Base-by-base conservation (phyloP, 2,797 vertebrate genomes). In the Cuniculus paca region DNA sequence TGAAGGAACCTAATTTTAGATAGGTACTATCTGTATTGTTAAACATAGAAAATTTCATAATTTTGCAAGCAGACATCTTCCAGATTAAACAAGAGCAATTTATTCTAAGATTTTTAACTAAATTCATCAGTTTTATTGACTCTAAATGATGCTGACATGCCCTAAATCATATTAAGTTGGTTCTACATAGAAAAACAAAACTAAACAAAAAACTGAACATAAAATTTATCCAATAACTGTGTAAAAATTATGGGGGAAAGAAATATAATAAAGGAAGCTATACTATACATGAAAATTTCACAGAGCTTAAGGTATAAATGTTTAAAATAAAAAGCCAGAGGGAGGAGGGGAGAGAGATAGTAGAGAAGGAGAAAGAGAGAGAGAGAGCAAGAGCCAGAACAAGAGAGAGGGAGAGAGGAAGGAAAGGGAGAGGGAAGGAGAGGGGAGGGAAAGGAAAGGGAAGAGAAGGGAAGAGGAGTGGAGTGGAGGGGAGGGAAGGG, bases 91-190 rank as follows among this genome's bases (percentile, higher is more conserved):
- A 60, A 93, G 11, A 54, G 1, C 50, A 75, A 54, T 86, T 39
- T 52, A 85, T 93, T 45, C 63, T 90, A 58, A 90, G 39, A 94
- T 72, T 84, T 78, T 92, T 1, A 86, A 56, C 14, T 87, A 77
- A 81, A 80, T 70, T 90, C 6, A 70, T 80, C 14, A 58, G n/a
- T 60, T 90, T 89, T 54, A 65, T 58, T 56, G 50, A 83, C 19
- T 26, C 24, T 68, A 56, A 92, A 79, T 77, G 93, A 91, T 68
- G 70, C 10, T 86, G 42, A 82, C 10, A 78, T 83, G 5, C 34
- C 72, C 72, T 56, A 79, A 63, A 56, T 81, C 34, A 72, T n/a
- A 61, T 68, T 60, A 56, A 65, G 13, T 9, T 61, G 34, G 3
- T 75, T 93, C 61, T 92, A 12, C 45, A 39, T 42, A 79, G 28